Percentiles rank a stretch among this genome's conserved stretches.
Evolutionary conservation across 1,140 invertebrate genomes (phyloP).

Genomic region (Macrosteles quadrilineatus): DNA sequence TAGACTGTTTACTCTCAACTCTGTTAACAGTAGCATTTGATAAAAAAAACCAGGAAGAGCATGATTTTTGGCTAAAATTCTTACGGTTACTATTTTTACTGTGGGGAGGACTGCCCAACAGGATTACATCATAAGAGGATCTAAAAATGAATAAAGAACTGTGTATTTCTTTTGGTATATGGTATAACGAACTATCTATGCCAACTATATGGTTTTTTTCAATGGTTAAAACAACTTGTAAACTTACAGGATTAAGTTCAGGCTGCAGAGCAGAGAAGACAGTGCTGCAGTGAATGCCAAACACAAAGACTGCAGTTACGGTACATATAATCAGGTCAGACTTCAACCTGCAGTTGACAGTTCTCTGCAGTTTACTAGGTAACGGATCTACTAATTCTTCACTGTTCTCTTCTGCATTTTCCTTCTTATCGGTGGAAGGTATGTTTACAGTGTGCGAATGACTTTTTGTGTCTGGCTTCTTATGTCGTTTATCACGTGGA

Average conservation of each 20-base stretch:
- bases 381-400: constrained; percentile 76
- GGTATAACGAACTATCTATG: too few species aligned
- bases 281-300: constrained; percentile 93
- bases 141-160: too few species aligned
- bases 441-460: constrained; percentile 29
- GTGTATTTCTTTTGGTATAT: too few species aligned
- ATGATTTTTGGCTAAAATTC: too few species aligned
- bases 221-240: not conserved
- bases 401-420: constrained; percentile 46
- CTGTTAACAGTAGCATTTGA: too few species aligned
- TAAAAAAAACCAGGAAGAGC: too few species aligned
- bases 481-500: constrained; percentile 7
- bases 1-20: too few species aligned
- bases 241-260: constrained; percentile 72
- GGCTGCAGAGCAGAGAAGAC: constrained; percentile 89
- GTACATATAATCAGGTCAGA: constrained; percentile 93
- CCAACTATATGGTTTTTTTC: too few species aligned
- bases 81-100: too few species aligned
- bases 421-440: constrained; percentile 4
- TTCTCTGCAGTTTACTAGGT: constrained; percentile 84
- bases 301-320: constrained; percentile 79
- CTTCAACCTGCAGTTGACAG: constrained; percentile 86
- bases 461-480: constrained; percentile 33
- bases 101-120: too few species aligned
- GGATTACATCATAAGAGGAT: too few species aligned